Base-by-base conservation (phyloP, 2,113 vertebrate species). In the Microtus montanus region DNA sequence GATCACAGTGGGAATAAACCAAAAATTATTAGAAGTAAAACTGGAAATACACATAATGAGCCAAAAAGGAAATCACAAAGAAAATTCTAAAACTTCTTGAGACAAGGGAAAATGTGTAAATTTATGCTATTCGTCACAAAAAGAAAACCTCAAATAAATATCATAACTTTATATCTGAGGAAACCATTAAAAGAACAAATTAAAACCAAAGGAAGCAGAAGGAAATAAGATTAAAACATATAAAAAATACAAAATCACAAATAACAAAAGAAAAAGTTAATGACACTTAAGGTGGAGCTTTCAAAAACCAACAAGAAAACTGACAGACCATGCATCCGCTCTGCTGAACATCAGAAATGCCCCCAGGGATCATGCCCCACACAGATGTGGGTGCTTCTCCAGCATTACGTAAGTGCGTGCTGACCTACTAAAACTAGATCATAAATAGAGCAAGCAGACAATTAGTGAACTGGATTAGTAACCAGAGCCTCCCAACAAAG, bases 11-110 rank as follows among this genome's bases (percentile, higher is more conserved):
- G 19, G 49, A 91, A 82, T 26, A 75, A 87, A 58, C 33, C n/a
- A 77, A 35, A 96, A 70, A 35, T n/a, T 54, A 90, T 17, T 33
- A 91, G 28, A 82, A 93, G 74, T 49, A 82, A 86, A 87, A 61
- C 13, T 12, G 4, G 20, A 82, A 90, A 54, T 54, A 74, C 5
- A 49, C 28, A 93, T 38, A 24, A 54, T 64, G 8, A 26, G 8
- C 52, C 41, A 93, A 75, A 93, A 30, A 82, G 47, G 41, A 35
- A 88, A 73, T 47, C 75, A 82, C 49, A 80, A 88, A 35, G 30
- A 9, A 58, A 83, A 74, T 64, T 82, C 35, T 66, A 22, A 64
- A 84, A 64, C 38, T 63, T 82, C 58, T 93, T 64, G 35, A 83
- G 41, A 83, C 24, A 75, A 58, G 73, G 47, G 68, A 58, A 80